Base-by-base conservation (phyloP, 2,113 vertebrate genomes). In the Tautogolabrus adspersus region DNA sequence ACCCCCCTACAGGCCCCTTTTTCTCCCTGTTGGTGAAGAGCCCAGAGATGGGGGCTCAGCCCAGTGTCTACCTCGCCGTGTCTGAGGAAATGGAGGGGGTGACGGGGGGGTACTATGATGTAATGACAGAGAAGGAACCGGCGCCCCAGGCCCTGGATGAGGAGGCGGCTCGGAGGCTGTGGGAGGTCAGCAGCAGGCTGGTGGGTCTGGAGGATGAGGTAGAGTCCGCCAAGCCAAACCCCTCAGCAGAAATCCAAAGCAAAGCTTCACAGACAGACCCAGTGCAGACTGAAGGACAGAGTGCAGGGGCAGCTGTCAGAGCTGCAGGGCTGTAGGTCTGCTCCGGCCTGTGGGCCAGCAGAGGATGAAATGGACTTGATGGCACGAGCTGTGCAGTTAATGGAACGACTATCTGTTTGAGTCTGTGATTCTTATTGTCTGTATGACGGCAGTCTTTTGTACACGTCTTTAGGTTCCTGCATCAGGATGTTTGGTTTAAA, bases 21-120 rank as follows among this genome's bases (percentile, higher is more conserved):
- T 97, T 97, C 91, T 95, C 94, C 83, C 10, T 96, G 65, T 30
- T 96, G 75, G 93, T 97, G 66, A 96, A 96, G 93, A 94, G 89
- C 23, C 95, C 96, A 15, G 84, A 83, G 65, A 91, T 96, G 49
- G 96, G 96, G 0, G 95, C 95, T 10, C 96, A 96, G 86, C 90
- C 96, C 71, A 94, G 92, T 30, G 59, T 96, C 1, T 96, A 95
- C 87, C 79, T 97, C 80, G 94, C 96, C 0, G 95, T 96, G 71
- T 94, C 94, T 0, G 90, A 95, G 74, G 95, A 96, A 23, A 57
- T 96, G 71, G 93, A 93, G 65, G 95, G 87, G 0, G 84, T 95
- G 72, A 95, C 95, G 1, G 96, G 96, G 5, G 90, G 88, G 59
- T 97, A 97, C 89, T 97, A 95, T 8, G 94, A 96, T 62, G 94